Conservation (phyloP, 2,888 invertebrate species). For the Congeria kusceri region DNA sequence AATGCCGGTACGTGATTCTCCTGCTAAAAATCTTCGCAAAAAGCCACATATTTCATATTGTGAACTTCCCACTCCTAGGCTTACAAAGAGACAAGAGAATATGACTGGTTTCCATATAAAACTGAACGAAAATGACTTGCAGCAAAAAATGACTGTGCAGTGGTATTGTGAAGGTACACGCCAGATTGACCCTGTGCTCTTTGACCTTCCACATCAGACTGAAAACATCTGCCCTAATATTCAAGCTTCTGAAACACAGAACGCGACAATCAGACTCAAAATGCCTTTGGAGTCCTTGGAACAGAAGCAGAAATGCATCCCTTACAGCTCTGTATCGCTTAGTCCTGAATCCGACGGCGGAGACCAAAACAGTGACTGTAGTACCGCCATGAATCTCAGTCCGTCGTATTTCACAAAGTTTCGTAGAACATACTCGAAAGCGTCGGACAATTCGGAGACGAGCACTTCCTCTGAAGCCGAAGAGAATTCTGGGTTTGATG, state of each 20-base stretch:
- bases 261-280: too few species aligned
- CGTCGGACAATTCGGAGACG: too few species aligned
- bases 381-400: conserved; percentile 6
- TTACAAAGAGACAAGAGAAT: too few species aligned
- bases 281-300: too few species aligned
- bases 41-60: not conserved
- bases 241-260: too few species aligned
- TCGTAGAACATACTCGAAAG: not conserved
- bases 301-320: too few species aligned
- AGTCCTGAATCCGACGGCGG: not conserved
- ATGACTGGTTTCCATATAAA: too few species aligned
- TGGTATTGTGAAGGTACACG: conserved; percentile 37
- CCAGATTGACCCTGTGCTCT: conserved; percentile 6
- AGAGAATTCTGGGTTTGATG: too few species aligned
- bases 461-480: too few species aligned
- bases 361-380: not conserved
- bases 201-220: too few species aligned
- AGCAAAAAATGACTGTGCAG: conserved; percentile 3
- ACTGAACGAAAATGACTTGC: not conserved
- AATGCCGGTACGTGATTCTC: conserved; percentile 11
- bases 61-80: too few species aligned
- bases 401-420: conserved; percentile 24
- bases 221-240: too few species aligned
- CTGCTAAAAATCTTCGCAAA: conserved; percentile 24
- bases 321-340: not conserved